phyloP scores from a whole-genome alignment of 2,888 invertebrate genomes.

The Ligdia adustata region DNA sequence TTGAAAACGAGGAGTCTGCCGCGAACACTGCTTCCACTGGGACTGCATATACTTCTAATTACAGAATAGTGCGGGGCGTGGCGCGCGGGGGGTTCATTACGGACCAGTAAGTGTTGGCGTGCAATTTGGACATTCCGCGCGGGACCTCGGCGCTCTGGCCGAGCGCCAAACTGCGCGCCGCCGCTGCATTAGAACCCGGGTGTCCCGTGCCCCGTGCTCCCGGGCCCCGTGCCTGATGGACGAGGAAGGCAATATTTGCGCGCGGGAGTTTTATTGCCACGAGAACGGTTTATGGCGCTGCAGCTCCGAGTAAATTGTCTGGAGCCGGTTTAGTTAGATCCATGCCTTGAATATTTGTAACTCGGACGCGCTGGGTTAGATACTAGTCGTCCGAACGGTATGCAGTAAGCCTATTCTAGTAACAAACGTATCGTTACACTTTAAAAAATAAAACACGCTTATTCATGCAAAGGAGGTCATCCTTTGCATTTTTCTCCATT shows the following conservation, averaged over 20 bases:
- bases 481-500: too few relatives aligned
- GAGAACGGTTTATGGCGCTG: slow-evolving; percentile 15
- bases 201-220: slow-evolving; percentile 5
- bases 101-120: slow-evolving; percentile 37
- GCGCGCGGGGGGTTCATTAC: slow-evolving; percentile 47
- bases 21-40: slow-evolving; percentile 18
- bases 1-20: slow-evolving; percentile 45
- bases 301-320: slow-evolving; percentile 9
- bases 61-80: slow-evolving; percentile 50
- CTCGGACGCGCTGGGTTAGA: too few relatives aligned
- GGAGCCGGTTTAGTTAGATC: not conserved
- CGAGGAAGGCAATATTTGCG: slow-evolving; percentile 27
- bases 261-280: slow-evolving; percentile 26
- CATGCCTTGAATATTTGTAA: too few relatives aligned
- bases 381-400: too few relatives aligned
- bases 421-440: too few relatives aligned
- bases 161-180: slow-evolving; percentile 25
- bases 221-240: slow-evolving; percentile 25
- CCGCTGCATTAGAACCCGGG: slow-evolving; percentile 22
- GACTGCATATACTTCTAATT: slow-evolving; percentile 48
- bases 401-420: too few relatives aligned
- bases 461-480: too few relatives aligned
- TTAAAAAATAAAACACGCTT: too few relatives aligned
- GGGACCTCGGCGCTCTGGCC: slow-evolving; percentile 21
- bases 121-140: slow-evolving; percentile 49